Evolutionary conservation across 1,140 invertebrate genomes (phyloP).

Genomic region (Saccostrea echinata): DNA sequence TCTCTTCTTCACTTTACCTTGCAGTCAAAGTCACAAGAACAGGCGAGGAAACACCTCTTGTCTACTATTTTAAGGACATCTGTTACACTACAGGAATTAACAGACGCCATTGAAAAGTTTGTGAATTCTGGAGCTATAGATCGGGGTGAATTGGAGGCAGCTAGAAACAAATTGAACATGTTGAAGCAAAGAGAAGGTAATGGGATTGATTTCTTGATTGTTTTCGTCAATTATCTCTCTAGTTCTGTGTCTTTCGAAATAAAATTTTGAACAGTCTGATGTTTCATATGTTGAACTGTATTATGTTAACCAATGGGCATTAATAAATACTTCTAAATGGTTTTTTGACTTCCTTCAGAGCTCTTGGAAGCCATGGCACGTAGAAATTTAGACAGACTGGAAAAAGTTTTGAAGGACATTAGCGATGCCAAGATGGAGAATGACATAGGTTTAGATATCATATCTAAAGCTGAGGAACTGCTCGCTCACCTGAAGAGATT

Average conservation of each 20-base stretch:
- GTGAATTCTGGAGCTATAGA: conserved; percentile 53
- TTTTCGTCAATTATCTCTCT: no score
- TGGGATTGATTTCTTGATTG: neutral
- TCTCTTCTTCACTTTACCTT: neutral
- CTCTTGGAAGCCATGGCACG: conserved; percentile 58
- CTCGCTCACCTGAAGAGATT: conserved; percentile 54
- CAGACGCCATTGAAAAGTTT: conserved; percentile 55
- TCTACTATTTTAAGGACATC: neutral
- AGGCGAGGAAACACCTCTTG: neutral
- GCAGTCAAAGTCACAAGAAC: neutral
- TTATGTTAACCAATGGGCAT: no score
- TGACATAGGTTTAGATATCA: conserved; percentile 39
- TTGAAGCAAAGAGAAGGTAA: conserved; percentile 57
- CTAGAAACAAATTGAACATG: conserved; percentile 52
- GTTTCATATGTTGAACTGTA: no score
- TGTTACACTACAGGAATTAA: neutral
- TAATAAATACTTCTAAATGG: no score
- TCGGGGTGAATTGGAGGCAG: conserved; percentile 56
- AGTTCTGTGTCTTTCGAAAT: no score
- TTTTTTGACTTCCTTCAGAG: conserved; percentile 45
- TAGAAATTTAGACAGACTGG: conserved; percentile 62
- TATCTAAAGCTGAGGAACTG: conserved; percentile 52
- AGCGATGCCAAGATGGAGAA: conserved; percentile 57
- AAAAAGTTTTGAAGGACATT: conserved; percentile 56
- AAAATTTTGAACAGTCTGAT: no score